Percentiles rank a stretch among this genome's conserved stretches.
Conservation (phyloP, 1,140 invertebrate species). For the Acromyrmex heyeri region DNA sequence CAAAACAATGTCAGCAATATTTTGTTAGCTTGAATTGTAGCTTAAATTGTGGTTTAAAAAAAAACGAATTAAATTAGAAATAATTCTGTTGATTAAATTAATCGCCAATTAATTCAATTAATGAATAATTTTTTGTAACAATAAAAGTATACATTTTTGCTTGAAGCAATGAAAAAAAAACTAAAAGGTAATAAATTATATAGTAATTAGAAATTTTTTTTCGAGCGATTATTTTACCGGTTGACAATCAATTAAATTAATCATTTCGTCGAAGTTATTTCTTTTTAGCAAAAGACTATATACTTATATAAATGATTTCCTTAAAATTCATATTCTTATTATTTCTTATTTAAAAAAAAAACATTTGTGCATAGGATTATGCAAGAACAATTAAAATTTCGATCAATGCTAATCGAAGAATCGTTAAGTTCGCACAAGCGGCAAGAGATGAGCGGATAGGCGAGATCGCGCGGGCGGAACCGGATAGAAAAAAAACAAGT, state of each 20-base stretch:
- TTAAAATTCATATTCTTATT: conserved; percentile 8
- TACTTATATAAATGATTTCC: background rate
- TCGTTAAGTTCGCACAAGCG: background rate
- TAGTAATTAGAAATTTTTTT: background rate
- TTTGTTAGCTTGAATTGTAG: too few species aligned
- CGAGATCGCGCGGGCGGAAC: background rate
- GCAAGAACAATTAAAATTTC: background rate
- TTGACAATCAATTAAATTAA: background rate
- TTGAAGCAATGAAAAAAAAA: background rate
- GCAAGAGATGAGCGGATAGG: background rate
- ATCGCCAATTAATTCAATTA: background rate
- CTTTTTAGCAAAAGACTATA: background rate
- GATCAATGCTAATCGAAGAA: background rate
- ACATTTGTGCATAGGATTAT: background rate
- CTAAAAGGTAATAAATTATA: background rate
- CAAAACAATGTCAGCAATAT: too few species aligned
- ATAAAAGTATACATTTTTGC: background rate
- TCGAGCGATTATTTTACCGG: background rate
- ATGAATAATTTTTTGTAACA: background rate
- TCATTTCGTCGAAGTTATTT: background rate
- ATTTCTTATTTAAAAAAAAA: background rate
- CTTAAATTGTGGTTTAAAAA: too few species aligned
- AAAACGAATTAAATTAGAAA: background rate
- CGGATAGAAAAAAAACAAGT: background rate
- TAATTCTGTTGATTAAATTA: background rate